Conservation (phyloP, 2,888 invertebrate genomes). For the Mimas tiliae region DNA sequence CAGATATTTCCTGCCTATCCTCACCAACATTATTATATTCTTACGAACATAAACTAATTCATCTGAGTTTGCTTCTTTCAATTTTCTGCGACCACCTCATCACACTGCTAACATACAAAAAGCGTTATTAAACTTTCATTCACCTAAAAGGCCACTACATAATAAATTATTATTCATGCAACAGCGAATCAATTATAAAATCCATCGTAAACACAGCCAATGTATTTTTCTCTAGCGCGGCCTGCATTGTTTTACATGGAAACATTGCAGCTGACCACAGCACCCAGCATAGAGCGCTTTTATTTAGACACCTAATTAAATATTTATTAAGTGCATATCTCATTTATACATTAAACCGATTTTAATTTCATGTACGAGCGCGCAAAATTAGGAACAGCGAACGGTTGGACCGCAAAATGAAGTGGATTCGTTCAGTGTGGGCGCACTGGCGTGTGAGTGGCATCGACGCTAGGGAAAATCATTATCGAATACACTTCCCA, state of each 20-base stretch:
- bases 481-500: constrained; percentile 73
- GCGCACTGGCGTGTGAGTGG: constrained; percentile 47
- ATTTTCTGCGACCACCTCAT: no score
- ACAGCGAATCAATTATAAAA: constrained; percentile 32
- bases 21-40: no score
- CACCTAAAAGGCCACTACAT: neutral
- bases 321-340: constrained; percentile 83
- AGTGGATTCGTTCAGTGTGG: constrained; percentile 69
- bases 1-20: no score
- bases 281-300: constrained; percentile 63
- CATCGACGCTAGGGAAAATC: constrained; percentile 66
- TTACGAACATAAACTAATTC: neutral
- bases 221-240: constrained; percentile 49
- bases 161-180: constrained; percentile 13
- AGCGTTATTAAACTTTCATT: neutral
- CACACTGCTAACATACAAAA: neutral
- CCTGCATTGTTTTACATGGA: constrained; percentile 63
- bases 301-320: constrained; percentile 84
- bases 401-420: constrained; percentile 78
- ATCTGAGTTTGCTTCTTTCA: no score
- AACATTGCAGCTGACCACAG: constrained; percentile 65
- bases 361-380: constrained; percentile 83
- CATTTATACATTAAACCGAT: constrained; percentile 82
- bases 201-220: constrained; percentile 36
- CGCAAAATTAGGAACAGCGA: constrained; percentile 79